These are phyloP conservation scores for Phalanger gymnotis DNA, from an alignment of 2,797 vertebrate species.

Conservation along the genomic window DNA sequence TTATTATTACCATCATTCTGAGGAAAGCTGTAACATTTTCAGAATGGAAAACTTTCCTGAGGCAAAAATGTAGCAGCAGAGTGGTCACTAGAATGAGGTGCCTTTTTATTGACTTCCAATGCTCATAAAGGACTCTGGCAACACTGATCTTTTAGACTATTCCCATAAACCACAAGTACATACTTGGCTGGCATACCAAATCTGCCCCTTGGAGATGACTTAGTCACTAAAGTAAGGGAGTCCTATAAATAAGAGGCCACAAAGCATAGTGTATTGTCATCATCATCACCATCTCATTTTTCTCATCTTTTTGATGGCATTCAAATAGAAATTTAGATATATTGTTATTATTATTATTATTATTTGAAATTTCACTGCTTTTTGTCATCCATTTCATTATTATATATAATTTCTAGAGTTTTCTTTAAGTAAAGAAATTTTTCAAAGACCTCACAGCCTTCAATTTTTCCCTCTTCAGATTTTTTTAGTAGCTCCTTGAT, in stretches of 20 bases:
- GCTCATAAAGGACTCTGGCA: neutral
- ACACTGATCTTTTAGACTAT: conserved; percentile 12
- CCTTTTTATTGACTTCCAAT: neutral
- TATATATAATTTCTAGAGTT: neutral
- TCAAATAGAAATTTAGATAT: neutral
- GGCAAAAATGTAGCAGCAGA: neutral
- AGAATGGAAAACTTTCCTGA: neutral
- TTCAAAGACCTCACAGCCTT: neutral
- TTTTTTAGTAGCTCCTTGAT: neutral
- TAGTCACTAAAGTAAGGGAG: neutral
- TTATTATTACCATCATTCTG: neutral
- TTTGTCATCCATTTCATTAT: neutral
- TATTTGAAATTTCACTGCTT: neutral
- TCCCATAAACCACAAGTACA: conserved; percentile 20
- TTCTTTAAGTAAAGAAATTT: neutral
- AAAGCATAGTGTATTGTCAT: conserved; percentile 34
- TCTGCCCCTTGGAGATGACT: conserved; percentile 36
- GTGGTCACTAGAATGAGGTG: neutral
- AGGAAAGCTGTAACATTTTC: neutral
- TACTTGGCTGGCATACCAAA: conserved; percentile 30
- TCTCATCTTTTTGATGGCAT: neutral
- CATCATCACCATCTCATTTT: neutral
- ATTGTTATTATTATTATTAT: neutral
- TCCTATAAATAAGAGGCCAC: conserved; percentile 37
- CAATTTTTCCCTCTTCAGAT: neutral